Evolutionary conservation across 2,113 vertebrate species (phyloP), one percentile per base, ranked within the genome.

Genomic region (Beaufortia kweichowensis): DNA sequence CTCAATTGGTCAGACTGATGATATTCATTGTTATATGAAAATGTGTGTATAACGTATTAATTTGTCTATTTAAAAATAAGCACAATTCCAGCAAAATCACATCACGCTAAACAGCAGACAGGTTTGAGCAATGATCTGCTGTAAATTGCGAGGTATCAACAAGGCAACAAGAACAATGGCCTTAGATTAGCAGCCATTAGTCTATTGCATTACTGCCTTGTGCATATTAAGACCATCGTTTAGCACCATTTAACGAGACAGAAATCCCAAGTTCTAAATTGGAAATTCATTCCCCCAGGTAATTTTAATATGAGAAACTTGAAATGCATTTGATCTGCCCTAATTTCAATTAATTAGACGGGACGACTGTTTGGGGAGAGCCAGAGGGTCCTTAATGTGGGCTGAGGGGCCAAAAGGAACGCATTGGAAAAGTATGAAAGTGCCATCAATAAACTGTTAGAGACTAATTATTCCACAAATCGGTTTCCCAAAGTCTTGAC

Each of bases 271-370:
- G 91, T 92, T 92, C 90, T 89, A 92, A 93, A 93, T 92, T 91
- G 88, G 91, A 93, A 91, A 87, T 91, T 90, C 85, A 91, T 92
- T 91, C 89, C 92, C 92, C 81, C 89, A 91, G 91, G 91, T 91
- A 87, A 89, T 91, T 91, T 87, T 86, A 87, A 91, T 91, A 92
- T 90, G 90, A 91, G 90, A 90, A 91, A 90, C 90, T 92, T 91
- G 89, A 89, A 92, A 92, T 89, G 91, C 90, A 90, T 91, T 92
- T 92, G 89, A 93, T 92, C 89, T 92, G 92, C 87, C 90, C 91
- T 92, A 91, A 91, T 92, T 93, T 92, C 90, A 93, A 92, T 93
- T 92, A 93, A 92, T 93, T 92, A 92, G 92, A 85, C 80, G 86
- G 90, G 89, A 91, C 89, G 91, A 90, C 89, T 91, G 90, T 90